phyloP scores from a whole-genome alignment of 2,797 vertebrate genomes.

The Cynopterus sphinx region DNA sequence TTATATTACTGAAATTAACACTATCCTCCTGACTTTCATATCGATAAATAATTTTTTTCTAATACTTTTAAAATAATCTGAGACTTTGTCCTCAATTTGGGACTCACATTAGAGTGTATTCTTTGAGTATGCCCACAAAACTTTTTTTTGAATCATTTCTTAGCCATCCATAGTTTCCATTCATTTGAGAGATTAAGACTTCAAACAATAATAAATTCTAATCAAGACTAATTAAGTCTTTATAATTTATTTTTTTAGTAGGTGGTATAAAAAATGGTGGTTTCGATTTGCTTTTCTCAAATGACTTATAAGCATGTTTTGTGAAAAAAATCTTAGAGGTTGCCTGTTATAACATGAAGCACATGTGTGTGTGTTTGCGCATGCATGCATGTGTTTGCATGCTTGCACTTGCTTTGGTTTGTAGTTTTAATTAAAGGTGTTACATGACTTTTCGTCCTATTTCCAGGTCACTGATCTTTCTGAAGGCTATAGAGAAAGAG shows the following conservation, averaged over 20 bases:
- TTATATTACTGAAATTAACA: neutral
- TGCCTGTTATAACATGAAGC: neutral
- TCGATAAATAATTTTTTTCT: constrained; percentile 17
- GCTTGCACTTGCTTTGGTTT: neutral
- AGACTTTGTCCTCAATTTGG: neutral
- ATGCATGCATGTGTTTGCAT: too few species aligned
- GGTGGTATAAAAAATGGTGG: neutral
- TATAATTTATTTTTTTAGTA: constrained; percentile 6
- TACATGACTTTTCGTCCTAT: neutral
- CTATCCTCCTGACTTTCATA: neutral
- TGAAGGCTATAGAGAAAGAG: neutral
- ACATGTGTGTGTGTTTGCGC: neutral
- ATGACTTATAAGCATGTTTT: neutral
- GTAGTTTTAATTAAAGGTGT: neutral
- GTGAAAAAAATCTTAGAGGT: neutral
- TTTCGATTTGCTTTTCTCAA: constrained; percentile 46
- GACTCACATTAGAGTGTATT: neutral
- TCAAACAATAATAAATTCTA: constrained; percentile 9
- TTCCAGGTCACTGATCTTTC: neutral
- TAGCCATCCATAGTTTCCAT: neutral
- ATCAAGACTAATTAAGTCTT: constrained; percentile 27
- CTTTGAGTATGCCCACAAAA: neutral
- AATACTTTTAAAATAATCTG: neutral
- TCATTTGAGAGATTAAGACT: constrained; percentile 23
- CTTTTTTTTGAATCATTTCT: neutral